Evolutionary conservation across 2,888 invertebrate species (phyloP).

Genomic region (Limnephilus rhombicus): DNA sequence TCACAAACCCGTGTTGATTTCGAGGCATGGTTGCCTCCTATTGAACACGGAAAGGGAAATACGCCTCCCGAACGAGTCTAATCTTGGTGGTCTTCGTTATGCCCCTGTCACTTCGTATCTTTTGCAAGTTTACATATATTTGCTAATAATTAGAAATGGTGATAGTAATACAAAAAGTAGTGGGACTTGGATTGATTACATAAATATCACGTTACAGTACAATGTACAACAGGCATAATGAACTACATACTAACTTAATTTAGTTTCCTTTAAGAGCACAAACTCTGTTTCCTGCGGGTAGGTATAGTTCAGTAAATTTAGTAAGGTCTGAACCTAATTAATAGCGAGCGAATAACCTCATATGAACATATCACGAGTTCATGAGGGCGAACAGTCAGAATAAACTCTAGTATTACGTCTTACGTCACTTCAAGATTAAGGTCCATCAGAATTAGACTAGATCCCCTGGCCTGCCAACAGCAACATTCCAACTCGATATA

Average conservation of each 20-base stretch:
- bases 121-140: too few species aligned
- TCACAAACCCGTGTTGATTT: too few species aligned
- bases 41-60: too few species aligned
- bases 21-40: too few species aligned
- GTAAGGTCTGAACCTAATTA: not conserved
- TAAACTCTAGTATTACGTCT: not conserved
- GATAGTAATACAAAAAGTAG: too few species aligned
- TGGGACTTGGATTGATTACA: too few species aligned
- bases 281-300: not conserved
- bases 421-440: constrained; percentile 8
- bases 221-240: not conserved
- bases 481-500: constrained; percentile 17
- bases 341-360: not conserved
- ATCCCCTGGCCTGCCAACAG: not conserved
- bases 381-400: not conserved
- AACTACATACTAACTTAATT: not conserved
- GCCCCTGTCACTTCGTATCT: too few species aligned
- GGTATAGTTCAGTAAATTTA: not conserved
- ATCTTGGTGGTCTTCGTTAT: too few species aligned
- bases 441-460: constrained; percentile 13
- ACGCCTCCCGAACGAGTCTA: too few species aligned
- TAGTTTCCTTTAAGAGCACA: not conserved
- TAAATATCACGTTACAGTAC: not conserved
- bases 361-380: not conserved
- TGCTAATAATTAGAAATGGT: too few species aligned